Evolutionary conservation across 2,888 invertebrate species (phyloP).

Genomic region (Trissonchulus sp.): DNA sequence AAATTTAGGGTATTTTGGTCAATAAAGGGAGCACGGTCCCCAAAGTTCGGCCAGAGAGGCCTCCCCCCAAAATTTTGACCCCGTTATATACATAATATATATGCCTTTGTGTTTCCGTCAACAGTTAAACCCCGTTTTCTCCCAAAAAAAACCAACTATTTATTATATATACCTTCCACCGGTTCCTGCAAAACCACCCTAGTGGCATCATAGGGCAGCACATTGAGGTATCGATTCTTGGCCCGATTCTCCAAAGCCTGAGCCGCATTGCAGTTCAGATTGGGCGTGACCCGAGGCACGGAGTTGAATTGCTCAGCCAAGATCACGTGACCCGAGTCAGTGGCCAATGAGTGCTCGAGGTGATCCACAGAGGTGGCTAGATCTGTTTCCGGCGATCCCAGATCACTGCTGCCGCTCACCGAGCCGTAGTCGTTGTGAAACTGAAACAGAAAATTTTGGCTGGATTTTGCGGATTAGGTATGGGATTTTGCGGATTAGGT

Average conservation of each 20-base stretch:
- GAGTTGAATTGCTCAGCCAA: not conserved
- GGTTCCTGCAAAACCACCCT: constrained; percentile 28
- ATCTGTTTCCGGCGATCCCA: not conserved
- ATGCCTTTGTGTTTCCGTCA: no score
- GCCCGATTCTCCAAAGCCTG: constrained; percentile 19
- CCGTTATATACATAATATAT: no score
- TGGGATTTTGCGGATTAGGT: no score
- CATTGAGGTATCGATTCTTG: constrained; percentile 33
- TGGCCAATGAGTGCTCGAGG: not conserved
- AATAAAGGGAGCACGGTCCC: no score
- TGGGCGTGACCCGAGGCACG: not conserved
- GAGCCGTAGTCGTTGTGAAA: not conserved
- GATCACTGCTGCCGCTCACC: not conserved
- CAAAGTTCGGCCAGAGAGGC: no score
- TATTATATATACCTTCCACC: no score
- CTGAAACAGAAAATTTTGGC: not conserved
- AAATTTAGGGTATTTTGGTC: no score
- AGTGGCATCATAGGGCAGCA: constrained; percentile 34
- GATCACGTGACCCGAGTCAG: not conserved
- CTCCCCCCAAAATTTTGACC: no score
- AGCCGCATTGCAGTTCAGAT: not conserved
- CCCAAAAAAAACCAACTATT: no score
- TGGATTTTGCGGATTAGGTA: no score
- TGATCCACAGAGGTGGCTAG: not conserved
- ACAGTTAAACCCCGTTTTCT: no score